Evolutionary conservation across 2,888 invertebrate species (phyloP), one percentile per base, ranked within the genome.

Genomic region (Archips xylosteana): DNA sequence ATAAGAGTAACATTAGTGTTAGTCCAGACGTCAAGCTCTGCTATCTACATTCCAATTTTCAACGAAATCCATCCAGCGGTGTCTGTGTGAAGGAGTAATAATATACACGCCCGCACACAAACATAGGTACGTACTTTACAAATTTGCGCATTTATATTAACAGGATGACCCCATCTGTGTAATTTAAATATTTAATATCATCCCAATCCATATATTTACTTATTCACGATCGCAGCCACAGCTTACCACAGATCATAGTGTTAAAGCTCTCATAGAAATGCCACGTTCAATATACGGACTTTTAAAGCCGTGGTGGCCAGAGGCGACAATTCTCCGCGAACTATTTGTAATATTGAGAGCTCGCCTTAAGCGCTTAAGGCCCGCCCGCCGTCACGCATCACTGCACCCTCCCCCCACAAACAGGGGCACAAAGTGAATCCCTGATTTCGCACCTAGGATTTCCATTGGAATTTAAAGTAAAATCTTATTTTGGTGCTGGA

Each of bases 391-490:
- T 34, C 34, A 13, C 59, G 74, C 74, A 61, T 65, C 69, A 36
- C 36, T 65, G 69, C 74, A 39, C 60, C 42, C 42, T 59, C 51
- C 63, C 59, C 68, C 57, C 32, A n/a, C 36, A 32, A 69, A 69
- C 62, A 47, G 47, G 12, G 54, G 70, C 82, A 77, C 81, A 86
- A 86, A 87, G 84, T 80, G 86, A 86, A 86, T 85, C 85, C 84
- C 84, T 85, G 87, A 87, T 87, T 87, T 85, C 84, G 80, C 86
- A 87, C 87, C 86, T 86, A 83, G 82, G 79, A 83, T 84, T 85
- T 83, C 79, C 81, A 36, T 77, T 65, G 80, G 82, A 83, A 80
- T 81, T 82, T 81, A 85, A 87, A 88, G 85, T 84, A 83, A 86
- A 86, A 86, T 83, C 83, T 80, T 73, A 82, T 84, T 84, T 80